Conservation (phyloP, 2,888 invertebrate species). For the Leptogaster cylindrica region DNA sequence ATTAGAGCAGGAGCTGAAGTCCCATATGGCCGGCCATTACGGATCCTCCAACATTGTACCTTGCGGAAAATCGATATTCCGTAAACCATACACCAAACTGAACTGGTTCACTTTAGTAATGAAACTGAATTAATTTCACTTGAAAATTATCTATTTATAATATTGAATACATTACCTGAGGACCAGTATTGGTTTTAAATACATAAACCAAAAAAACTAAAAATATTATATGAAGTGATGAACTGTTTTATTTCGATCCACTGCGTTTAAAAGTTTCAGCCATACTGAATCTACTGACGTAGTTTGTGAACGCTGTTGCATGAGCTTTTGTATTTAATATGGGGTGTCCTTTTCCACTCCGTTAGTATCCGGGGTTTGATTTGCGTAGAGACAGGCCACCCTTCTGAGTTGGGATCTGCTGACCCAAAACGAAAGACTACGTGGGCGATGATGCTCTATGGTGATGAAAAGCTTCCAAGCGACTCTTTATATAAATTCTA, state of each 20-base stretch:
- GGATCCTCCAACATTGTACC: conserved; percentile 10
- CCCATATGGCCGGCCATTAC: conserved; percentile 46
- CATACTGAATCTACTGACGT: conserved; percentile 22
- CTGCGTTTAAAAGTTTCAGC: conserved; percentile 13
- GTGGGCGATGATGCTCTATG: background rate
- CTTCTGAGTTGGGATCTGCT: background rate
- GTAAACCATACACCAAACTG: conserved; percentile 17
- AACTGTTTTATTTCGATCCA: conserved; percentile 7
- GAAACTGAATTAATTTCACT: conserved; percentile 1
- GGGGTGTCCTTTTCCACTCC: conserved; percentile 12
- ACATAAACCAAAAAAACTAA: no score
- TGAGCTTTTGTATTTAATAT: conserved; percentile 9
- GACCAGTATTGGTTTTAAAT: conserved; percentile 8
- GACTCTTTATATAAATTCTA: no score
- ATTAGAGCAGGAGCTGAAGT: conserved; percentile 16
- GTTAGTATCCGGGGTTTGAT: background rate
- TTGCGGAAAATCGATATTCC: conserved; percentile 37
- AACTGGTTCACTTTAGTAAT: conserved; percentile 12
- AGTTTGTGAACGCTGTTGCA: conserved; percentile 33
- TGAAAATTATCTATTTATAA: background rate
- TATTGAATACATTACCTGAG: conserved; percentile 2
- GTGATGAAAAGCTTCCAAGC: no score
- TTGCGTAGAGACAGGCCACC: background rate
- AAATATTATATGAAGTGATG: conserved; percentile 3
- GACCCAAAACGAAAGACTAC: no score